Percentiles rank a stretch among this genome's conserved stretches.
phyloP scores from a whole-genome alignment of 1,140 invertebrate genomes.

The Ephestia elutella region DNA sequence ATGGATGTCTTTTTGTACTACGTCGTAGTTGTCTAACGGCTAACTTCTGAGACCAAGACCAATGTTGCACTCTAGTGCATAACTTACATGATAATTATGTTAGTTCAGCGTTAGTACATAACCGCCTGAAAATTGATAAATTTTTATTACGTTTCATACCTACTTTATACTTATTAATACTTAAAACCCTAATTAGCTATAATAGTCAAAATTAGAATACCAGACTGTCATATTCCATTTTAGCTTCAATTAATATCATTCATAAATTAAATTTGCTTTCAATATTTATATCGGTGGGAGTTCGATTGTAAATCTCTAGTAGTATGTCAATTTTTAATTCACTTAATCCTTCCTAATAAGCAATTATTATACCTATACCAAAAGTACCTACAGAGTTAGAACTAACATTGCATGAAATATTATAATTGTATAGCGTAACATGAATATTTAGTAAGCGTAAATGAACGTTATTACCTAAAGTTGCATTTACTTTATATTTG shows the following conservation, averaged over 20 bases:
- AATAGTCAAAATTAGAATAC: not conserved
- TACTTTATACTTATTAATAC: not conserved
- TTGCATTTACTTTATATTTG: constrained; percentile 19
- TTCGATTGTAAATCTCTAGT: constrained; percentile 13
- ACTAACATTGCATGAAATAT: constrained; percentile 49
- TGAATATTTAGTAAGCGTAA: constrained; percentile 21
- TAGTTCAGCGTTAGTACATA: not conserved
- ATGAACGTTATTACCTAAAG: not conserved
- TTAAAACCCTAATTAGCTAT: not conserved
- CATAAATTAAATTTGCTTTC: too few relatives aligned
- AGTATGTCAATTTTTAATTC: constrained; percentile 59
- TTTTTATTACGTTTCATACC: too few relatives aligned
- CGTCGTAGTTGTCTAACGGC: constrained; percentile 1
- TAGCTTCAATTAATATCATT: too few relatives aligned
- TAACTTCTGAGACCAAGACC: constrained; percentile 7
- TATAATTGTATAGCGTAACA: constrained; percentile 31
- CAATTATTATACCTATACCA: constrained; percentile 55
- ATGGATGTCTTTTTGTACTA: constrained; percentile 8
- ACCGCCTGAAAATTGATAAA: not conserved
- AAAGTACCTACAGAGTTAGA: constrained; percentile 57
- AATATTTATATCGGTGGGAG: too few relatives aligned
- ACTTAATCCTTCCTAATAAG: constrained; percentile 62
- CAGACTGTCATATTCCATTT: not conserved
- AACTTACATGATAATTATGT: not conserved
- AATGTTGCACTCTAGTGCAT: constrained; percentile 4